Base-by-base conservation (phyloP, 92 coral and sea anemone species). In the Paramuricea clavata region DNA sequence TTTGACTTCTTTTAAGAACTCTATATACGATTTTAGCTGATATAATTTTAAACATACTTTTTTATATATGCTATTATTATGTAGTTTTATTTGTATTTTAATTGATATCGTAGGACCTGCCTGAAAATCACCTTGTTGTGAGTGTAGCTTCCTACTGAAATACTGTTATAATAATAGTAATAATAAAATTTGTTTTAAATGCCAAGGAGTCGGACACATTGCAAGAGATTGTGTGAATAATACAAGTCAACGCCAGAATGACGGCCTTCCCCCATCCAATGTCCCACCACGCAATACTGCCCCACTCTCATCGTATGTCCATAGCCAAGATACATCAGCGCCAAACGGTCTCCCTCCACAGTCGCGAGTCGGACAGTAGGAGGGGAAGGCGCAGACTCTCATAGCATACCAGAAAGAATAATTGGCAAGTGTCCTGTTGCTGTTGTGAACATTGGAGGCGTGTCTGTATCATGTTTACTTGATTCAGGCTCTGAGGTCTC, bases 401-500 rank as follows among this genome's bases (percentile, higher is more conserved):
- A 74, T 23, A 44, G 79, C 33, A 44, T 93, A 35, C 87, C 62
- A 9, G 79, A 90, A 27, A 87, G 87, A 67, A 90, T 83, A 8
- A 79, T 86, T 62, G 93, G 91, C 12, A 83, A 65, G 65, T 92
- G 95, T 69, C 93, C 95, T 34, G 85, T 74, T 2, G 77, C 87
- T 47, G 61, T 57, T 30, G 94, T 59, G 22, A 85, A 61, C 8
- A 74, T 93, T 65, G 91, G 89, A 32, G 88, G 85, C 25, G 90
- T 87, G 34, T 41, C 35, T 2, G 87, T 87, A 78, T 82, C 65
- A 54, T 92, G 93, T 75, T 83, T 89, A 52, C 74, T 90, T 31
- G 95, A 93, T 85, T 90, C 95, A 32, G 90, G 95, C 25, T 90
- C 93, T 35, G 84, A 87, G 85, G 93, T 93, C n/a, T 79, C 92